phyloP scores from a whole-genome alignment of 2,888 invertebrate genomes.

The Encarsia formosa region DNA sequence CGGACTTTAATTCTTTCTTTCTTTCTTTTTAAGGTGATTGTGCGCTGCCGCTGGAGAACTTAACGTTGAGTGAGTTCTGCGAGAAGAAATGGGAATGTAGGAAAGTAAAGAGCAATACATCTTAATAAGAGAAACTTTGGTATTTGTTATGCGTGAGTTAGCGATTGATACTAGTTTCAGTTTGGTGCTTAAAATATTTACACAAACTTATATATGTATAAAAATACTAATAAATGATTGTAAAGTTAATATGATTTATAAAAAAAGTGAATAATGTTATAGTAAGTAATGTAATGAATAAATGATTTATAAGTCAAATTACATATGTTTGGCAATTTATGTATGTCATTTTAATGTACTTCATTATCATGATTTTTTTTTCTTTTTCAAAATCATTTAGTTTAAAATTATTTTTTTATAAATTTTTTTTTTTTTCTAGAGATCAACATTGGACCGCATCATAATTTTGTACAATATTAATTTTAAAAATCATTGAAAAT shows the following conservation, averaged over 20 bases:
- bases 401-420: too few relatives aligned
- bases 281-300: constrained; percentile 9
- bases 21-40: constrained; percentile 7
- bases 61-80: too few relatives aligned
- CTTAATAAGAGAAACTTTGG: constrained; percentile 50
- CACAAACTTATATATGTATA: constrained; percentile 26
- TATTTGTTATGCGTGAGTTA: constrained; percentile 46
- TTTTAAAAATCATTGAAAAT: too few relatives aligned
- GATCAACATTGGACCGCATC: too few relatives aligned
- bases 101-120: constrained; percentile 35
- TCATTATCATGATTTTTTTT: not conserved
- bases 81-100: constrained; percentile 32
- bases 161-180: constrained; percentile 30
- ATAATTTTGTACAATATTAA: too few relatives aligned
- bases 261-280: constrained; percentile 6
- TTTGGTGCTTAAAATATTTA: constrained; percentile 26
- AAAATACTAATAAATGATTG: constrained; percentile 28
- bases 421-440: too few relatives aligned
- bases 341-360: constrained; percentile 1
- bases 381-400: too few relatives aligned
- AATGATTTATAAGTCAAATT: constrained; percentile 6
- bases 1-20: constrained; percentile 16
- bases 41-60: too few relatives aligned
- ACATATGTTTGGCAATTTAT: constrained; percentile 9
- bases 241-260: constrained; percentile 21